These are phyloP conservation scores for Sycophaga agraensis DNA, from an alignment of 1,140 invertebrate species.

Conservation along the genomic window DNA sequence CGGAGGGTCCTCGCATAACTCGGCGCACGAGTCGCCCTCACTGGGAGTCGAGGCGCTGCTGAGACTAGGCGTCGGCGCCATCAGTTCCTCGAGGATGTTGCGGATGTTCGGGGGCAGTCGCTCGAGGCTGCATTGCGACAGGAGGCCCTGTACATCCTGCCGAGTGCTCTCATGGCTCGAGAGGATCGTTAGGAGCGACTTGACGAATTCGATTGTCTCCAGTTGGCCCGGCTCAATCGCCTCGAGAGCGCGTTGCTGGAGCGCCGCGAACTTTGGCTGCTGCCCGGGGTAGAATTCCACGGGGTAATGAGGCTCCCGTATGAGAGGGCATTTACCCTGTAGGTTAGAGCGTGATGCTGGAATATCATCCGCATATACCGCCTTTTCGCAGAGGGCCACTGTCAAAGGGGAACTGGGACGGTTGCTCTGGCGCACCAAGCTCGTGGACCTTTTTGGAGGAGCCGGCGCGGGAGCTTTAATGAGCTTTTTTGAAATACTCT, in stretches of 20 bases:
- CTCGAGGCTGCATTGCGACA: constrained; percentile 31
- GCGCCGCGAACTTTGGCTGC: neutral
- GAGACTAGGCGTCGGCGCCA: neutral
- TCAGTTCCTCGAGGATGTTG: constrained; percentile 31
- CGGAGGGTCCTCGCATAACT: constrained; percentile 29
- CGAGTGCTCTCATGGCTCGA: constrained; percentile 26
- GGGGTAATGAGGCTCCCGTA: neutral
- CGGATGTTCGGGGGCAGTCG: constrained; percentile 33
- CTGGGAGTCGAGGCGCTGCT: no score
- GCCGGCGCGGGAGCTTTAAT: constrained; percentile 9
- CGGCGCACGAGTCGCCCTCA: no score
- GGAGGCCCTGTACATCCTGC: constrained; percentile 31
- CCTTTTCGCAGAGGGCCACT: neutral
- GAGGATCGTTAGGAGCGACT: constrained; percentile 27
- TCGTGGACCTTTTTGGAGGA: constrained; percentile 19
- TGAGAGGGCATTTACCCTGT: neutral
- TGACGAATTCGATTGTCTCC: constrained; percentile 19
- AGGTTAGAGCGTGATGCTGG: neutral
- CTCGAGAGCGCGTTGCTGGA: constrained; percentile 7
- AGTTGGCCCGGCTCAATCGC: constrained; percentile 1
- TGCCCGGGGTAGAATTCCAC: neutral
- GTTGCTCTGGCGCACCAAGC: neutral
- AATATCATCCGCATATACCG: neutral
- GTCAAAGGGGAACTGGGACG: neutral
- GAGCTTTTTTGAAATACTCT: no score